Evolutionary conservation across 1,140 invertebrate genomes (phyloP).

Genomic region (Drosophila jambulina): DNA sequence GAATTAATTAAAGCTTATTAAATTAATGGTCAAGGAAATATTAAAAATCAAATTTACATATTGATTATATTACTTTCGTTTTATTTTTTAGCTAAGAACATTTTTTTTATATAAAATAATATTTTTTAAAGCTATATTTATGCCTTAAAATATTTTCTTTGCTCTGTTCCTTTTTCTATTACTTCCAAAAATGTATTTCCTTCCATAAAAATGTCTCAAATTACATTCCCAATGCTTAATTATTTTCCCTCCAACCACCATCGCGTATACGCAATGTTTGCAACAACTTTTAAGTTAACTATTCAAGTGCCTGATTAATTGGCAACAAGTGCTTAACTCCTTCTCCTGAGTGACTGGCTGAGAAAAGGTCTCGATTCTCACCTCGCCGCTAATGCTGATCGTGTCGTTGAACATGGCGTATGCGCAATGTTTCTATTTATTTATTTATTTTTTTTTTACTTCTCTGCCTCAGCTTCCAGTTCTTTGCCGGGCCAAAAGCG

Average conservation of each 20-base stretch:
- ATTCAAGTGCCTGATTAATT: constrained; percentile 45
- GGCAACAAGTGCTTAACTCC: constrained; percentile 44
- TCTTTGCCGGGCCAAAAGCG: constrained; percentile 69
- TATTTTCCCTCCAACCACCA: not conserved
- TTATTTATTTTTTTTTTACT: not conserved
- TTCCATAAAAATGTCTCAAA: not conserved
- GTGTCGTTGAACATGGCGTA: constrained; percentile 70
- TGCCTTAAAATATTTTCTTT: not conserved
- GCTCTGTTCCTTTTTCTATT: not conserved
- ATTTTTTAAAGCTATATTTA: not conserved
- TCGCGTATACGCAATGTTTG: constrained; percentile 40
- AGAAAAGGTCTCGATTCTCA: constrained; percentile 62
- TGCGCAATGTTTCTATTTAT: constrained; percentile 56
- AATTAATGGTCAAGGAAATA: no score
- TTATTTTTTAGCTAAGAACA: not conserved
- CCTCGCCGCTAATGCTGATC: constrained; percentile 34
- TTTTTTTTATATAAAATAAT: not conserved
- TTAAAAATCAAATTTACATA: not conserved
- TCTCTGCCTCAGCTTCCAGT: constrained; percentile 54
- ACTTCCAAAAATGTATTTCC: not conserved
- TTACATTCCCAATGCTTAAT: not conserved
- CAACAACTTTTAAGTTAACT: constrained; percentile 18
- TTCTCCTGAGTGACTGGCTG: constrained; percentile 35
- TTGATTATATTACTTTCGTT: no score
- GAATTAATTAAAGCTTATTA: no score